Percentiles rank a stretch among this genome's conserved stretches.
Evolutionary conservation across 2,888 invertebrate species (phyloP).

Genomic region (Chironomus riparius): DNA sequence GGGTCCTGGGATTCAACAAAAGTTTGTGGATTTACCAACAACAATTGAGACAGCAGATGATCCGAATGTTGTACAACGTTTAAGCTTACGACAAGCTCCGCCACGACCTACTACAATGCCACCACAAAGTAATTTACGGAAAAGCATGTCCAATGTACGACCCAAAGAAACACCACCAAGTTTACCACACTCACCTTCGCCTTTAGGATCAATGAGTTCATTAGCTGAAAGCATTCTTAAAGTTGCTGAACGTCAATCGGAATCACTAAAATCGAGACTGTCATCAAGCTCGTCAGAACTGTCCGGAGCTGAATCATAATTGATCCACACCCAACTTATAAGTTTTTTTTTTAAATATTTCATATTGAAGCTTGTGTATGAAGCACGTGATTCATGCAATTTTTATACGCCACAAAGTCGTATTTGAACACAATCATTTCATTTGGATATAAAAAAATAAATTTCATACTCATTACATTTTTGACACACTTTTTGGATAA

Average conservation of each 20-base stretch:
- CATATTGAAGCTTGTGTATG: neutral
- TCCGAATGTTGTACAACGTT: slow-evolving; percentile 30
- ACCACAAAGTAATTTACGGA: slow-evolving; percentile 41
- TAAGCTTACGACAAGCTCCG: slow-evolving; percentile 44
- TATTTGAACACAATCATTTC: neutral
- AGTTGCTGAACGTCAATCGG: slow-evolving; percentile 29
- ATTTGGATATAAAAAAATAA: neutral
- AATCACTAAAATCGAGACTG: slow-evolving; percentile 7
- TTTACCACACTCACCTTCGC: slow-evolving; percentile 54
- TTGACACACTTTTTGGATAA: neutral
- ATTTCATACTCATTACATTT: too few species aligned
- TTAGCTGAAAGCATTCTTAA: slow-evolving; percentile 60
- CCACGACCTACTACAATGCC: slow-evolving; percentile 47
- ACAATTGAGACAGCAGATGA: slow-evolving; percentile 60
- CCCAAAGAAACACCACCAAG: slow-evolving; percentile 52
- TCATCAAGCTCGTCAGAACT: slow-evolving; percentile 12
- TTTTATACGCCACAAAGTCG: neutral
- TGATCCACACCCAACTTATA: neutral
- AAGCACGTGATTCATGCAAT: neutral
- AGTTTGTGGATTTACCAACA: slow-evolving; percentile 77
- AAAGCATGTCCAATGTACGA: slow-evolving; percentile 38
- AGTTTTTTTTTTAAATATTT: too few species aligned
- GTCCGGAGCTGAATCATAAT: slow-evolving; percentile 19
- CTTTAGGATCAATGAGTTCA: slow-evolving; percentile 68
- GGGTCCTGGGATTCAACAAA: slow-evolving; percentile 88